phyloP scores from a whole-genome alignment of 2,888 invertebrate species.

The Epiblema foenella region DNA sequence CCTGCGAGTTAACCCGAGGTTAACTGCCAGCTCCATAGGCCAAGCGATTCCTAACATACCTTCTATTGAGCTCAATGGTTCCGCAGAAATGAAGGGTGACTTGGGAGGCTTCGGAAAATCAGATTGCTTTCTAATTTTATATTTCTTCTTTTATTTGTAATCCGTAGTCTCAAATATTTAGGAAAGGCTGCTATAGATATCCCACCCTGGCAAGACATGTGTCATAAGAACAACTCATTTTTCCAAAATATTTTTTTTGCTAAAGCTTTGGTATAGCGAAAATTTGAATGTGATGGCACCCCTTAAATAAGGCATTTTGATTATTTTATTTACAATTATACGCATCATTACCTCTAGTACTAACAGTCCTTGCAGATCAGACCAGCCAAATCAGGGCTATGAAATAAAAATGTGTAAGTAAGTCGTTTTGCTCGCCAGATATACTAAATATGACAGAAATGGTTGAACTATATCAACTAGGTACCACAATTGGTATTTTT shows the following conservation, averaged over 20 bases:
- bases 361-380: not conserved
- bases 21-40: not conserved
- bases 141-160: not conserved
- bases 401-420: no score
- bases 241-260: constrained; percentile 22
- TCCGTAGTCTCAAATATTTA: not conserved
- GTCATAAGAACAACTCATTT: constrained; percentile 3
- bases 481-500: not conserved
- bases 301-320: constrained; percentile 30
- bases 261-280: constrained; percentile 54
- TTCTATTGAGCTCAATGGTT: not conserved
- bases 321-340: constrained; percentile 17
- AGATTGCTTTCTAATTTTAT: not conserved
- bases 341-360: not conserved
- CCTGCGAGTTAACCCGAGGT: not conserved
- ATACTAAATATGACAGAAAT: not conserved
- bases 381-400: no score
- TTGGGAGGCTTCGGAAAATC: not conserved
- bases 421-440: no score
- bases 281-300: constrained; percentile 52
- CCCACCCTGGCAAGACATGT: constrained; percentile 34
- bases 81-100: not conserved
- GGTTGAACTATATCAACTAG: not conserved
- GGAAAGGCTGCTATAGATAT: not conserved
- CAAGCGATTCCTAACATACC: not conserved